Base-by-base conservation (phyloP, 2,113 vertebrate genomes). In the Tylochromis polylepis region DNA sequence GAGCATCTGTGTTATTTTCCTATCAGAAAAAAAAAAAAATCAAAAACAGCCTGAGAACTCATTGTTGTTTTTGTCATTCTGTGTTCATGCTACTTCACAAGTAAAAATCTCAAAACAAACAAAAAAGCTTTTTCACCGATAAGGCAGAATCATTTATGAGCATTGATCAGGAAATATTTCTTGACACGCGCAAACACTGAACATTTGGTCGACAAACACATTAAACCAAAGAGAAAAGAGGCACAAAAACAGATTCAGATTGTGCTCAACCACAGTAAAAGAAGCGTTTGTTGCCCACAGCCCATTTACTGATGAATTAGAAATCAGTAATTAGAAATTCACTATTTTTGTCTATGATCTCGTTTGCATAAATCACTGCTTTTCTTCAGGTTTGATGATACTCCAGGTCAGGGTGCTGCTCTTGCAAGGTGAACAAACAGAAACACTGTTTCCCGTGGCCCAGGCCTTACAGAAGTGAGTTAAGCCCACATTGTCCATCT, bases 161-260 rank as follows among this genome's bases (percentile, higher is more conserved):
- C 83, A 83, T 31, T 88, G 84, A 89, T 84, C 31, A 65, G 84
- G 53, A 86, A 72, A 51, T 82, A 62, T 62, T 81, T 85, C 81
- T 83, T 72, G 57, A 72, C 83, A 58, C 5, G 3, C 80, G 27
- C 55, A 59, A 88, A 85, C 58, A 20, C 24, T 41, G 62, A 90
- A 83, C 85, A 87, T 90, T 81, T 90, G 57, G 34, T 70, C 38
- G 11, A 83, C 10, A 46, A 49, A 75, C 41, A 81, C 41, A 27
- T 79, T 53, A 36, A 80, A 60, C 3, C 20, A 24, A 56, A 36
- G 24, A 58, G 11, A 78, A 65, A 83, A 78, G 27, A 87, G 34
- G 5, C 46, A 24, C 15, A 53, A 67, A 46, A 82, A 85, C 56
- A 82, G 11, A 88, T 79, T 46, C 65, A 55, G 16, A 46, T 65